phyloP scores from a whole-genome alignment of 2,888 invertebrate genomes.

The Ariolimax columbianus region DNA sequence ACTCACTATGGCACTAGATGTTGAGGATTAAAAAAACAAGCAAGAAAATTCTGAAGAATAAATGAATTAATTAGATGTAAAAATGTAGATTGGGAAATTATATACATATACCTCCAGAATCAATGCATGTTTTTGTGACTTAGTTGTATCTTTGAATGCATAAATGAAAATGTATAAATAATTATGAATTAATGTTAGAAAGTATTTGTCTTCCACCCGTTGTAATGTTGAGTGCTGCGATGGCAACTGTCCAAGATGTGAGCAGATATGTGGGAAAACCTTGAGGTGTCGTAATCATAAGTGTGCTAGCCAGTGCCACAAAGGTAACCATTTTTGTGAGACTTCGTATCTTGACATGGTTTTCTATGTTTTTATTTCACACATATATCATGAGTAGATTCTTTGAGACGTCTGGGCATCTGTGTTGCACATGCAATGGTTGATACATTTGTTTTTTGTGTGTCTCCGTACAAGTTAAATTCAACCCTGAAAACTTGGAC shows the following conservation, averaged over 20 bases:
- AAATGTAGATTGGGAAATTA: too few relatives aligned
- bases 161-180: background rate
- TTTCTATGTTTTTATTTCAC: background rate
- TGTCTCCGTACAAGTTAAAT: too few relatives aligned
- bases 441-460: background rate
- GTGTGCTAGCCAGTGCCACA: conserved; percentile 88
- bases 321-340: conserved; percentile 78
- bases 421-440: background rate
- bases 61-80: too few relatives aligned
- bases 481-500: too few relatives aligned
- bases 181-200: background rate
- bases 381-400: background rate
- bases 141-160: background rate
- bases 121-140: background rate
- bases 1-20: too few relatives aligned
- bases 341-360: background rate
- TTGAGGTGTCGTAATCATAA: conserved; percentile 92
- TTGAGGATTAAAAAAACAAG: too few relatives aligned
- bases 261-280: conserved; percentile 85
- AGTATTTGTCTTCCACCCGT: background rate
- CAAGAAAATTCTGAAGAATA: too few relatives aligned
- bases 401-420: background rate
- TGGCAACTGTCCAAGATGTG: conserved; percentile 84
- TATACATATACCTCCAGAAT: background rate
- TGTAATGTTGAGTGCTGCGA: conserved; percentile 85